phyloP scores from a whole-genome alignment of 2,113 vertebrate species.

The Agapornis roseicollis region DNA sequence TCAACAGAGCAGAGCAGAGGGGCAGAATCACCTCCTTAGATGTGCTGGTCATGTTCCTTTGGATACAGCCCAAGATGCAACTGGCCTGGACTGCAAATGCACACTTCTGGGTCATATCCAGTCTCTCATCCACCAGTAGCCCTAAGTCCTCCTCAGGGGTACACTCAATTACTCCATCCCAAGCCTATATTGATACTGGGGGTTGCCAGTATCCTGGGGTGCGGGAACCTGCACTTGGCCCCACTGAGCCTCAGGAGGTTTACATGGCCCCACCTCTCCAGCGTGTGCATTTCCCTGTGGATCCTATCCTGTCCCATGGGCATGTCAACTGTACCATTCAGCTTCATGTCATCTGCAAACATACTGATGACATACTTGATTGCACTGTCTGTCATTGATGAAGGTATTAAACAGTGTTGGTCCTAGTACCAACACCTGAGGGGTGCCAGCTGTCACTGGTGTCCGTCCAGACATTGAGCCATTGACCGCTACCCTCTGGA shows the following conservation, averaged over 20 bases:
- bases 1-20: neutral
- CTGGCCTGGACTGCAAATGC: neutral
- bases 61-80: neutral
- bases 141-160: neutral
- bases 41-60: neutral
- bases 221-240: neutral
- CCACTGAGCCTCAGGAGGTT: neutral
- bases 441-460: neutral
- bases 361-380: neutral
- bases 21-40: neutral
- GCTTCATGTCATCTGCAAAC: neutral
- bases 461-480: neutral
- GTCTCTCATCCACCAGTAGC: neutral
- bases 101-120: neutral
- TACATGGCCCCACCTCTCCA: neutral
- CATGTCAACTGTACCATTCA: neutral
- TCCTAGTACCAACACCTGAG: neutral
- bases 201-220: neutral
- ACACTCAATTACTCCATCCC: neutral
- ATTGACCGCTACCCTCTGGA: neutral
- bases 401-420: neutral
- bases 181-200: neutral
- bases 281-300: neutral
- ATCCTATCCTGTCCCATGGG: neutral
- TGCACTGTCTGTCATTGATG: neutral